Conservation (phyloP, 2,797 vertebrate genomes). For the Micromesistius poutassou region DNA sequence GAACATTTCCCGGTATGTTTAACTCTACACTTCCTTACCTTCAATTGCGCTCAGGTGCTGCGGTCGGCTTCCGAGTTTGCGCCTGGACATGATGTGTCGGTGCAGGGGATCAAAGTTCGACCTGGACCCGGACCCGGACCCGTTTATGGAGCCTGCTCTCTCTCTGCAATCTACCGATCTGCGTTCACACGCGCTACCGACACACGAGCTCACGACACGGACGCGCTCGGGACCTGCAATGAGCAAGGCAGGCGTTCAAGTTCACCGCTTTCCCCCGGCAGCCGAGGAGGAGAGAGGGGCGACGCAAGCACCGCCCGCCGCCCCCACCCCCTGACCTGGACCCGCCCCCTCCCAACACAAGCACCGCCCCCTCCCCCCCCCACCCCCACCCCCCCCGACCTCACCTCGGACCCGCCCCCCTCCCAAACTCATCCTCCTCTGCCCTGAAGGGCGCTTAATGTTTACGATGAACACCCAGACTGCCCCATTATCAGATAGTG, state of each 20-base stretch:
- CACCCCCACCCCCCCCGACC: not conserved
- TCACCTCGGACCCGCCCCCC: not conserved
- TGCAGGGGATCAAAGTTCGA: constrained; percentile 7
- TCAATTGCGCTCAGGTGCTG: constrained; percentile 79
- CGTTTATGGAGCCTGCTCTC: constrained; percentile 11
- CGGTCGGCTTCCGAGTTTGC: constrained; percentile 81
- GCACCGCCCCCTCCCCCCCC: not conserved
- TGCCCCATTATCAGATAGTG: not conserved
- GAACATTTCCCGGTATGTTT: too few species aligned
- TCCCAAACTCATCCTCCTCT: not conserved
- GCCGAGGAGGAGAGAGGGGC: constrained; percentile 56
- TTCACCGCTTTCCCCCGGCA: constrained; percentile 68
- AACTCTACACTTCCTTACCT: constrained; percentile 58
- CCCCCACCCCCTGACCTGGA: constrained; percentile 37
- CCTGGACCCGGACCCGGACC: not conserved
- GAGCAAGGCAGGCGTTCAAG: constrained; percentile 73
- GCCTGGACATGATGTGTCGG: constrained; percentile 75
- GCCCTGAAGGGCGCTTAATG: not conserved
- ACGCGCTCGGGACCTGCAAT: constrained; percentile 33
- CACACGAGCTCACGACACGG: constrained; percentile 7
- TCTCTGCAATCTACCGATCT: not conserved
- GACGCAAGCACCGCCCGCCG: constrained; percentile 65
- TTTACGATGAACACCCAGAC: not conserved
- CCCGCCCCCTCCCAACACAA: not conserved
- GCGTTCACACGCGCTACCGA: not conserved